Percentiles rank a stretch among this genome's conserved stretches.
phyloP scores from a whole-genome alignment of 2,888 invertebrate species.

The Lasiommata megera region DNA sequence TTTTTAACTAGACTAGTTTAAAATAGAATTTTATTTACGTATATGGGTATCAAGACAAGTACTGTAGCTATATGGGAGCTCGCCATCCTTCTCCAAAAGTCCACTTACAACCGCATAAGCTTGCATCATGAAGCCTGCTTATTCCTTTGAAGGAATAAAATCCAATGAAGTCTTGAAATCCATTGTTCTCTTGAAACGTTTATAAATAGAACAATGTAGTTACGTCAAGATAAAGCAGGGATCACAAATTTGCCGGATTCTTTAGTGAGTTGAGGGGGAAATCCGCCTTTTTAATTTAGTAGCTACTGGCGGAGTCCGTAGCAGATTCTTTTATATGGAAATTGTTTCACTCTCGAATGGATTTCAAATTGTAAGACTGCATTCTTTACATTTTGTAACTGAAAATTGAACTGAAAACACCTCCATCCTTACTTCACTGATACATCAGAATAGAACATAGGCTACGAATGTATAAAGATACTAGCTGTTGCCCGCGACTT shows the following conservation, averaged over 20 bases:
- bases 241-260: constrained; percentile 17
- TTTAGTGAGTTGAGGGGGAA: constrained; percentile 7
- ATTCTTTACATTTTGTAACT: neutral
- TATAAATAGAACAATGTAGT: constrained; percentile 22
- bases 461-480: too few relatives aligned
- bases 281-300: constrained; percentile 18
- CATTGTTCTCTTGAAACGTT: constrained; percentile 23
- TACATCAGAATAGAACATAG: too few relatives aligned
- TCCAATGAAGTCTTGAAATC: constrained; percentile 22
- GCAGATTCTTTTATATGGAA: neutral
- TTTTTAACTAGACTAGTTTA: too few relatives aligned
- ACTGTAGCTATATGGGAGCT: too few relatives aligned
- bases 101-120: neutral
- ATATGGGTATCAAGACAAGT: too few relatives aligned
- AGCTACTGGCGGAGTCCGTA: constrained; percentile 1
- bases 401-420: too few relatives aligned
- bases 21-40: too few relatives aligned
- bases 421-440: too few relatives aligned
- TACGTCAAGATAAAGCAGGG: constrained; percentile 21
- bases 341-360: neutral
- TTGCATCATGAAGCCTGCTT: neutral
- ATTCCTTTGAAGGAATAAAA: constrained; percentile 14
- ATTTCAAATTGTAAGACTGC: neutral
- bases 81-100: too few relatives aligned
- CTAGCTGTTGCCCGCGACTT: too few relatives aligned